Evolutionary conservation across 2,888 invertebrate species (phyloP).

Genomic region (Cancer borealis): DNA sequence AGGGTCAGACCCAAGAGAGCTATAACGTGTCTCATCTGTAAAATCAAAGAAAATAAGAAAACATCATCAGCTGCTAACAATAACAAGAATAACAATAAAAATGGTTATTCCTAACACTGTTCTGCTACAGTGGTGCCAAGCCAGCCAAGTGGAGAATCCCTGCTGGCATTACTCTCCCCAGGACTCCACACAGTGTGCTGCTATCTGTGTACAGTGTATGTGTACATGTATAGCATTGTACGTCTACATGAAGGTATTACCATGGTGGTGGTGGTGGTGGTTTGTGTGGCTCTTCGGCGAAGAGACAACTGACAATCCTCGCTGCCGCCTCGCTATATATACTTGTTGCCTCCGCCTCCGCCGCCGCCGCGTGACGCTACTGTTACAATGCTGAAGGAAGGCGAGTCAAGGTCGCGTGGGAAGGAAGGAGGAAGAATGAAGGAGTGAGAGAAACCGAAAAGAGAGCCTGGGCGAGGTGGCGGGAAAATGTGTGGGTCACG

Average conservation of each 20-base stretch:
- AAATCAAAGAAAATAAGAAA: not conserved
- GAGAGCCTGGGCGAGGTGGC: not conserved
- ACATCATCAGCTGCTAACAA: not conserved
- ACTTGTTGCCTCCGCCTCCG: not conserved
- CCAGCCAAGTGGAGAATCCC: not conserved
- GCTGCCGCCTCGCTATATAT: not conserved
- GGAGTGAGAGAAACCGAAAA: not conserved
- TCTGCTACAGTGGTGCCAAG: not conserved
- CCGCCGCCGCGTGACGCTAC: not conserved
- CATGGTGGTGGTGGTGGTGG: not conserved
- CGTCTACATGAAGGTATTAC: not conserved
- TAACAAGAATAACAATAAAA: not conserved
- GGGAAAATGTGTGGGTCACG: not conserved
- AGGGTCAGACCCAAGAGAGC: slow-evolving; percentile 1
- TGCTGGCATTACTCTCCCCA: no score
- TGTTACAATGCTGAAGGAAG: not conserved
- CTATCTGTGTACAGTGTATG: no score
- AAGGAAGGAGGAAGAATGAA: not conserved
- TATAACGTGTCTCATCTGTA: not conserved
- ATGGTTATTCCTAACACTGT: not conserved
- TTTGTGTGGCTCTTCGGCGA: not conserved
- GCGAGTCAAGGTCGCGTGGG: not conserved
- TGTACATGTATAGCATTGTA: no score
- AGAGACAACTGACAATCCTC: not conserved
- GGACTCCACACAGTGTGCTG: no score